Evolutionary conservation across 2,797 vertebrate species (phyloP), one percentile per base, ranked within the genome.

Genomic region (Apodemus agrarius): DNA sequence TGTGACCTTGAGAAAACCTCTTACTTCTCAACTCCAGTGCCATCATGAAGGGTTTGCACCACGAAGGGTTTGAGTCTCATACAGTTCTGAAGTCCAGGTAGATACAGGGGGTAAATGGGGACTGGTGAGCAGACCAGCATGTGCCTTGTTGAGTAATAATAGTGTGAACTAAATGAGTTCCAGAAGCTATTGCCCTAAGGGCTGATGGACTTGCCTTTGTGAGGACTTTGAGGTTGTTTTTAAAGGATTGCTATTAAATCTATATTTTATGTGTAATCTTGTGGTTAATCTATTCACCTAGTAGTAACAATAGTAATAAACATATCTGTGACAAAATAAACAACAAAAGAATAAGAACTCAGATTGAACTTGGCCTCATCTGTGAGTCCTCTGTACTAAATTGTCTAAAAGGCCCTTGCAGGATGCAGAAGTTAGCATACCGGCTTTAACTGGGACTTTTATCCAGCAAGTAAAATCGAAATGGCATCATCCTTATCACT

Each of bases 181-280:
- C 24, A 80, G 22, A n/a, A n/a, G 46, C 8, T 72, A 14, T 95
- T 52, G 59, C 43, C 29, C 19, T 3, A 26, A n/a, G 75, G 14
- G 2, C 54, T 1, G 61, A 2, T 54, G 31, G 63, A 13, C 9
- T 89, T n/a, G 37, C 84, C 24, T 37, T 8, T 49, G 24, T 89
- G 34, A 93, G 49, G 79, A 31, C 10, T 43, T 90, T 43, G 34
- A 29, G 76, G 63, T 78, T 72, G 11, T 76, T 95, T 88, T 76
- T 34, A 46, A 95, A 95, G 59, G 90, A 89, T 69, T 90, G 3
- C n/a, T 88, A 81, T 86, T 65, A 87, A 80, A 92, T 89, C 14
- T 78, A 14, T 76, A 72, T 82, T 94, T 84, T 69, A 76, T 49
- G 26, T 46, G 37, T 43, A 80, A 43, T 69, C 31, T 87, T 81